phyloP scores from a whole-genome alignment of 1,140 invertebrate genomes.

The Bilobella aurantiaca region DNA sequence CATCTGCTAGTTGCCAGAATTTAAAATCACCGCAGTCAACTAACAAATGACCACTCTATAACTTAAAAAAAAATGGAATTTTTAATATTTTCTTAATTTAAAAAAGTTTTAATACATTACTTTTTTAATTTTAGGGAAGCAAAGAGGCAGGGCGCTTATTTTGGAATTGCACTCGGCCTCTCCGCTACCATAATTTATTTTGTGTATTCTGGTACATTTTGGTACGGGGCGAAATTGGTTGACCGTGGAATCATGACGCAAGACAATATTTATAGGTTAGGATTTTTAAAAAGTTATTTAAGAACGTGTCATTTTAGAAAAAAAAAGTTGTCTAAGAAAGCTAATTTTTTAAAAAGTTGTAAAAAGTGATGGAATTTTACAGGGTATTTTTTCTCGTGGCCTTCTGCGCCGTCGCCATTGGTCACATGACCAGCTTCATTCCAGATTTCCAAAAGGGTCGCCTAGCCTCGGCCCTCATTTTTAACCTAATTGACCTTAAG shows the following conservation, averaged over 20 bases:
- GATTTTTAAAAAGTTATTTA: no score
- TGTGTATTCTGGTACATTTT: slow-evolving; percentile 59
- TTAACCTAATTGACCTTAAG: slow-evolving; percentile 44
- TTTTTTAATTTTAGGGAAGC: slow-evolving; percentile 40
- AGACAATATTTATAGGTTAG: slow-evolving; percentile 56
- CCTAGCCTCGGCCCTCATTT: slow-evolving; percentile 47
- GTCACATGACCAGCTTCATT: slow-evolving; percentile 46
- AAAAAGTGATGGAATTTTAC: no score
- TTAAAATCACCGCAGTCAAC: no score
- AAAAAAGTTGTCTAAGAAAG: no score
- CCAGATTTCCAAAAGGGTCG: slow-evolving; percentile 54
- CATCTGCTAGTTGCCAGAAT: no score
- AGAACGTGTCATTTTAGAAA: no score
- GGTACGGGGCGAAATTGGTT: slow-evolving; percentile 61
- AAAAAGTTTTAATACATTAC: no score
- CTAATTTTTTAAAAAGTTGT: no score
- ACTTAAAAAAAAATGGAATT: neutral
- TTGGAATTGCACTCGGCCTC: slow-evolving; percentile 57
- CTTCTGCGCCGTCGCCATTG: slow-evolving; percentile 42
- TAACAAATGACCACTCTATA: neutral
- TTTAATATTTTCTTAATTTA: neutral
- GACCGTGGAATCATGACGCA: slow-evolving; percentile 49
- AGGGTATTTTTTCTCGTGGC: slow-evolving; percentile 44
- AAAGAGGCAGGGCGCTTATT: slow-evolving; percentile 50
- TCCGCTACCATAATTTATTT: slow-evolving; percentile 63